Evolutionary conservation across 1,140 invertebrate species (phyloP), one percentile per base, ranked within the genome.

Genomic region (Drosophila pectinifera): DNA sequence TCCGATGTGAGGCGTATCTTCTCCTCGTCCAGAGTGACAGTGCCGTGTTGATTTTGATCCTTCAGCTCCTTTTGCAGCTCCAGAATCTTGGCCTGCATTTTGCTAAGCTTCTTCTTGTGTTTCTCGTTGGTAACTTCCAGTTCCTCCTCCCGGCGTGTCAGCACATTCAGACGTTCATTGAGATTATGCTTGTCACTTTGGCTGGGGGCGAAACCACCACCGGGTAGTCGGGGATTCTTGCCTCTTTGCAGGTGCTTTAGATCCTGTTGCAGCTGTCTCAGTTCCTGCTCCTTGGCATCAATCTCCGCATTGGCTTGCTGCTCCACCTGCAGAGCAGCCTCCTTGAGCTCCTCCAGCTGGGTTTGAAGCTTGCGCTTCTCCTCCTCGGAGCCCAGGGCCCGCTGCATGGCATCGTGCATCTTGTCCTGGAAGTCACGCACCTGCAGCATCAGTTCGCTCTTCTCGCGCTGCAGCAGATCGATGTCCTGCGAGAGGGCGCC

Each of bases 371-470:
- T 92, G 48, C 93, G 93, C 75, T 95, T 95, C 49, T 94, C 92
- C 54, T 95, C 93, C 5, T 94, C 94, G 41, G 95, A 91, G 69
- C 93, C 93, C 51, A 95, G 80, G 1, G 95, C 95, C 73, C 94
- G 91, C 57, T 94, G 92, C 94, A 95, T 95, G 5, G 95, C 95
- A 61, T 95, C 95, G 64, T 95, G 95, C 90, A 95, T 95, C 68
- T 94, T 94, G 42, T 93, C 91, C 45, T 95, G 80, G 43, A 93
- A 93, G 38, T 95, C 94, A 91, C 93, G 93, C 10, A 95, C 76
- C 70, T 94, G 93, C 16, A 89, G 78, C 72, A 94, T 93, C 3
- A 94, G 73, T 53, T 95, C 93, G 2, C 79, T 78, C 72, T 94
- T 95, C 5, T 93, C 93, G 42, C 93, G 92, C 67, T 94, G 93